These are phyloP conservation scores for Chaetophractus vellerosus DNA, from an alignment of 2,797 vertebrate genomes.

Conservation along the genomic window DNA sequence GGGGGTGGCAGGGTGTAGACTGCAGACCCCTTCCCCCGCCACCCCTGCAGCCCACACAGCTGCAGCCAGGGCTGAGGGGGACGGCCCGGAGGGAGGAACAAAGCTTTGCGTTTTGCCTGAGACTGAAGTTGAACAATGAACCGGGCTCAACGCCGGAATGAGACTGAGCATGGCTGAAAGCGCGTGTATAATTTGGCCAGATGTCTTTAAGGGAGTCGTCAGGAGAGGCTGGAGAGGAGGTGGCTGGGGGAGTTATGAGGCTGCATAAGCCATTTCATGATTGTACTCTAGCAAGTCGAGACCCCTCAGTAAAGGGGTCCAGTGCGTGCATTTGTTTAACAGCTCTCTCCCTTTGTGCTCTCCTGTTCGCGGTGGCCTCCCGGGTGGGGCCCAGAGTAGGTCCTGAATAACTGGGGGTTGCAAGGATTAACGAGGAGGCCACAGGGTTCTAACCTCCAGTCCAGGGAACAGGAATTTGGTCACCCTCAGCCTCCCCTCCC, in stretches of 20 bases:
- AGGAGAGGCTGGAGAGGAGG: neutral
- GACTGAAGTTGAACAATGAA: neutral
- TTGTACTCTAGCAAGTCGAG: neutral
- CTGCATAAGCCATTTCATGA: rapidly evolving
- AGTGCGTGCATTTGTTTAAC: neutral
- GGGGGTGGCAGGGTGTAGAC: rapidly evolving
- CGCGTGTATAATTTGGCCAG: neutral
- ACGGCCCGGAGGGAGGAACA: too few relatives aligned
- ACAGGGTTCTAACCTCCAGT: neutral
- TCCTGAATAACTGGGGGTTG: neutral
- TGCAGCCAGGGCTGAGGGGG: neutral
- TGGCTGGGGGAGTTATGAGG: neutral
- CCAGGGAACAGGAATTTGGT: neutral
- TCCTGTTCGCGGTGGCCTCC: rapidly evolving
- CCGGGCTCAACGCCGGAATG: neutral
- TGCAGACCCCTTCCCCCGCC: neutral
- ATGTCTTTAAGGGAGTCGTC: constrained; percentile 1
- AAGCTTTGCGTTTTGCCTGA: neutral
- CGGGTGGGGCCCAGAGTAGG: rapidly evolving
- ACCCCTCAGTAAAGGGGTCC: neutral
- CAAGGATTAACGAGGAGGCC: neutral
- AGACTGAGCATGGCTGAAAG: neutral
- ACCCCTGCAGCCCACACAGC: neutral
- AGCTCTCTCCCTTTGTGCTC: neutral
- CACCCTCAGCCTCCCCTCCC: neutral